A percentile compares a stretch with the other conserved stretches of the same genome.
These are phyloP conservation scores for fruit fly (Drosophila melanogaster) DNA, from an alignment of 1,140 invertebrate species.

Conservation along the genomic window Release_6_plus_ISO1_MT NC_004354.4:18859001-18859500, in stretches of 20 bases:
- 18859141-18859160: conserved; percentile 98
- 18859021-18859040: conserved; percentile 95
- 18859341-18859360: conserved; percentile 95
- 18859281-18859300: conserved; percentile 96
- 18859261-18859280: conserved; percentile 97
- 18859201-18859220: conserved; percentile 95
- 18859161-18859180: conserved; percentile 99
- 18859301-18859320: conserved; percentile 96
- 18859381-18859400: conserved; percentile 98
- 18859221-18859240: conserved; percentile 92
- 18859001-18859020: conserved; percentile 97
- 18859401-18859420: conserved; percentile 97
- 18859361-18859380: conserved; percentile 96
- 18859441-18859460: conserved; percentile 98
- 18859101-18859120: conserved; percentile 99
- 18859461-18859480: conserved; percentile 97
- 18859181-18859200: conserved; percentile 98
- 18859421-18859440: conserved; percentile 99
- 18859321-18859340: conserved; percentile 90
- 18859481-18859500: conserved; percentile 98
- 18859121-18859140: conserved; percentile 99
- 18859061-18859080: conserved; percentile 99
- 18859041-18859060: conserved; percentile 98
- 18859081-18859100: conserved; percentile 99
- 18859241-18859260: conserved; percentile 98